Evolutionary conservation across 2,888 invertebrate species (phyloP).

Genomic region (Drosophila borborema): DNA sequence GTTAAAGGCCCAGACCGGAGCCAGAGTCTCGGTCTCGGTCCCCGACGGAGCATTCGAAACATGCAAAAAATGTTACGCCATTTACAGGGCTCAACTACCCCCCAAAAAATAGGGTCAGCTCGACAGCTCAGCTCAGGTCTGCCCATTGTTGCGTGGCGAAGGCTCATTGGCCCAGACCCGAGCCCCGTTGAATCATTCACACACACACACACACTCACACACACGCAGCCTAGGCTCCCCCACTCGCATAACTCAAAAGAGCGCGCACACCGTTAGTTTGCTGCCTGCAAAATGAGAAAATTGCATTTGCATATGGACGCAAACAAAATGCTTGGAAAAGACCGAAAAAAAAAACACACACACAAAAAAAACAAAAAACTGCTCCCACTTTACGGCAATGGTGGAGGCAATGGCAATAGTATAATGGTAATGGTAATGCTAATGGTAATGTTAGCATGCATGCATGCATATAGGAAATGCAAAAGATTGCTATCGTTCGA

Average conservation of each 20-base stretch:
- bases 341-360: slow-evolving; percentile 16
- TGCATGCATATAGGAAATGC: slow-evolving; percentile 79
- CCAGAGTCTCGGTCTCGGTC: background rate
- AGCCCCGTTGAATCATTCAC: background rate
- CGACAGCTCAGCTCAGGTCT: slow-evolving; percentile 24
- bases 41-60: slow-evolving; percentile 50
- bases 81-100: slow-evolving; percentile 69
- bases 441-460: slow-evolving; percentile 68
- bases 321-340: slow-evolving; percentile 65
- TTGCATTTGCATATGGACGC: slow-evolving; percentile 78
- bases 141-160: slow-evolving; percentile 76
- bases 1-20: slow-evolving; percentile 59
- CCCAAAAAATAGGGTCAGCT: slow-evolving; percentile 49
- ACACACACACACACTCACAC: background rate
- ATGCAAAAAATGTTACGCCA: slow-evolving; percentile 80
- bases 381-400: slow-evolving; percentile 66
- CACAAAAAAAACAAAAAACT: slow-evolving; percentile 30
- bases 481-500: slow-evolving; percentile 70
- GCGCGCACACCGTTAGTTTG: slow-evolving; percentile 80
- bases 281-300: slow-evolving; percentile 68
- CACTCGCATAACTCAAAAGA: slow-evolving; percentile 79
- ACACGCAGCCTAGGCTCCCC: slow-evolving; percentile 4
- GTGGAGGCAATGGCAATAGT: slow-evolving; percentile 52
- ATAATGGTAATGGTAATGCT: slow-evolving; percentile 49
- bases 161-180: slow-evolving; percentile 73